Evolutionary conservation across 2,797 vertebrate genomes (phyloP), one percentile per base, ranked within the genome.

Genomic region (Crax fasciolata): DNA sequence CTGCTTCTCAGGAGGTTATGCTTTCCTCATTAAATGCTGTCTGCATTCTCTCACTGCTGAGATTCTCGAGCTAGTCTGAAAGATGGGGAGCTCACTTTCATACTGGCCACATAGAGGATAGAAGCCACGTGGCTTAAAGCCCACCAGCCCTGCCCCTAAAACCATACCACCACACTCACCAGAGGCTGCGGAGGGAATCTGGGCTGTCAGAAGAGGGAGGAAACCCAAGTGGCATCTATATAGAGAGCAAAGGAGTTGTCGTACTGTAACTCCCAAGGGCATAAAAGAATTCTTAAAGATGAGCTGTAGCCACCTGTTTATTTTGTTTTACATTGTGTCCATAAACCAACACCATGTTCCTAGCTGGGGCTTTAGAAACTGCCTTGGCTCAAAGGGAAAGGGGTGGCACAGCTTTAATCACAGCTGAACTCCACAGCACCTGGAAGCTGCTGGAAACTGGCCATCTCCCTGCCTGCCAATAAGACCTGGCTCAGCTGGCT

Each of bases 381-480:
- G 61, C 46, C 68, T 70, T 93, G 84, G 44, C 74, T 93, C 2
- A 0, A 75, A 77, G 23, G 11, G 16, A 9, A 72, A 63, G 63
- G 63, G 54, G 65, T 24, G 75, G 54, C 76, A 55, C 3, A 4
- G 67, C 75, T 88, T 78, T 82, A 83, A 66, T 83, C 71, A 51
- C 75, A 78, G 61, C 72, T 96, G 84, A 80, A 80, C 51, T 86
- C 80, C 28, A 54, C 1, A 0, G 61, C 81, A 80, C 88, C 74
- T 92, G 72, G 38, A 38, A 90, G 52, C 54, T 89, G 48, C 57
- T 95, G 90, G 90, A 75, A 27, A 14, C 28, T 87, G 68, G 65
- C 84, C 75, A 58, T 62, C 12, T 87, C 49, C 70, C 35, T 35
- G 35, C 35, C 74, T 89, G 75, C 32, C 92, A 90, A 18, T 62